A percentile compares a stretch with the other conserved stretches of the same genome.
These are phyloP conservation scores for Rhamnusium bicolor DNA, from an alignment of 2,888 invertebrate species.

Conservation along the genomic window DNA sequence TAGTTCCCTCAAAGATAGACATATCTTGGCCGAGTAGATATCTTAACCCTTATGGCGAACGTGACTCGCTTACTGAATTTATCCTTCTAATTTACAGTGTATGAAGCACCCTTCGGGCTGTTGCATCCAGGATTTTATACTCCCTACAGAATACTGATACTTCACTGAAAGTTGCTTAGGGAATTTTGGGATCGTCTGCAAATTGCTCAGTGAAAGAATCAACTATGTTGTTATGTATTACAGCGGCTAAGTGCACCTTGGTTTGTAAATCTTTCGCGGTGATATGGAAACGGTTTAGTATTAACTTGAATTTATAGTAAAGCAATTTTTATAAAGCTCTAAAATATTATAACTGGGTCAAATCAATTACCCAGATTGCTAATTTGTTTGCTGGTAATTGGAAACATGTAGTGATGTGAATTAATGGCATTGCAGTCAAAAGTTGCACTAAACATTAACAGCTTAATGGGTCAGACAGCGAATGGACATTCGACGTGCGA, in stretches of 20 bases:
- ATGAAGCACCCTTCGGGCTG: slow-evolving; percentile 54
- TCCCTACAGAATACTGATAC: slow-evolving; percentile 43
- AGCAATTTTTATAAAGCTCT: neutral
- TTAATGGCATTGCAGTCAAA: slow-evolving; percentile 24
- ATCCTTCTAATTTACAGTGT: slow-evolving; percentile 63
- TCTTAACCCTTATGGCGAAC: slow-evolving; percentile 62
- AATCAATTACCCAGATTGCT: neutral
- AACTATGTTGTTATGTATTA: slow-evolving; percentile 20
- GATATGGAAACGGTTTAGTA: no score
- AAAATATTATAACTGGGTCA: neutral
- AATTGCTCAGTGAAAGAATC: slow-evolving; percentile 35
- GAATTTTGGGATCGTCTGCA: slow-evolving; percentile 30
- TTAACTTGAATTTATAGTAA: slow-evolving; percentile 3
- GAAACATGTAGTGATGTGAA: slow-evolving; percentile 24
- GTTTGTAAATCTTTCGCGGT: neutral
- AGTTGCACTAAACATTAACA: slow-evolving; percentile 14
- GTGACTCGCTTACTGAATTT: slow-evolving; percentile 62
- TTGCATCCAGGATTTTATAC: slow-evolving; percentile 49
- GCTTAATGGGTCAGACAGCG: slow-evolving; percentile 11
- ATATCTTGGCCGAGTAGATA: slow-evolving; percentile 62
- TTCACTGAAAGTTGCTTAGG: slow-evolving; percentile 37
- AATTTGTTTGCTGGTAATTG: slow-evolving; percentile 26
- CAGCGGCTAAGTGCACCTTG: slow-evolving; percentile 1
- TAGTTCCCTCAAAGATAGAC: slow-evolving; percentile 56
- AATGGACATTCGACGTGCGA: neutral